Evolutionary conservation across 2,797 vertebrate genomes (phyloP), one percentile per base, ranked within the genome.

Genomic region (Bradypodion ventrale): DNA sequence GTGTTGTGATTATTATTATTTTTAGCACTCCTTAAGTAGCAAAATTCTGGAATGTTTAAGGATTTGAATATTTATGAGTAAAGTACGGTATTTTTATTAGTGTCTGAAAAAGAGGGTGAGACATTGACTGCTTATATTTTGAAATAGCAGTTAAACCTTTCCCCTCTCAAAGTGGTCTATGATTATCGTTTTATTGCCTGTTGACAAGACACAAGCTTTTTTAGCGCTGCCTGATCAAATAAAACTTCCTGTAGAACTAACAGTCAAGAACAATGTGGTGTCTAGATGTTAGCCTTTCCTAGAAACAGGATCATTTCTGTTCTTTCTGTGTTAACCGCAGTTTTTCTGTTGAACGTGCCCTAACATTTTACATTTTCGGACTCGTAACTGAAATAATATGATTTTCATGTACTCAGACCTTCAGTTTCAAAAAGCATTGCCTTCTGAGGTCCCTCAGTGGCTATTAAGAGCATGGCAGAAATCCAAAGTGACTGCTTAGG

Each of bases 331-430:
- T 73, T 32, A 73, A 16, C 72, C 10, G 49, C 77, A 80, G 72
- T 60, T 5, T 44, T 40, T 59, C 4, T 29, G 19, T 70, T 77
- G 79, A 82, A 77, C 32, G 49, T 77, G 35, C 81, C n/a, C 44
- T 32, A 37, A 77, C 66, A 69, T 40, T 76, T 76, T 52, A 69
- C 49, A 35, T 85, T 76, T 84, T 21, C 72, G 59, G n/a, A 72
- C 42, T 78, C 72, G 66, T 37, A 78, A 63, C 52, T 49, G 40
- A 84, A 62, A 62, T 77, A 77, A 69, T 37, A 60, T 62, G 29
- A 77, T 84, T 70, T 70, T 83, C 46, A 49, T 78, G 75, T 12
- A 62, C 27, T 49, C 83, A 84, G 37, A 15, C 42, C 35, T 83
- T 76, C 56, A 29, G 32, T 78, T 78, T 68, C 10, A 52, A 40